Evolutionary conservation across 2,888 invertebrate genomes (phyloP), one percentile per base, ranked within the genome.

Genomic region (Dryadula phaetusa): DNA sequence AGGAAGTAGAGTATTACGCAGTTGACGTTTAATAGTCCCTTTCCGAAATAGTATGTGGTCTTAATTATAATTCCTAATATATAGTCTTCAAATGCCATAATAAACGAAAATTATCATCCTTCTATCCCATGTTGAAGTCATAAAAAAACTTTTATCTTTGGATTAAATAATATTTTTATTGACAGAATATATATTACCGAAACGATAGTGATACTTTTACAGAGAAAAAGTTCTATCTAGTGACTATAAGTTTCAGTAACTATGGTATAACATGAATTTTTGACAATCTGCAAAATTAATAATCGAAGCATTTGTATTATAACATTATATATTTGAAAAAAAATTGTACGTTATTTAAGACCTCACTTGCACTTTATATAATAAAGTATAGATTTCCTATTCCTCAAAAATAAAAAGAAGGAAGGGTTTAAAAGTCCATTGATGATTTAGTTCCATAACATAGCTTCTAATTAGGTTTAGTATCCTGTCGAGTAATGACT

Each of bases 11-110:
- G 74, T 74, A 86, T 86, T 87, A 87, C 70, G 44, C 25, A 53
- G 20, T 73, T 70, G 69, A 73, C 72, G 75, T 73, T 71, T 74
- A 81, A 79, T 81, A 77, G 76, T 76, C 68, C 74, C 76, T 82
- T 83, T 88, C 87, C 87, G 87, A 83, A 85, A 84, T 81, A 82
- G 84, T 86, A 84, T 86, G 88, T 77, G 70, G 85, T 77, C 76
- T 65, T 58, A 72, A 77, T 77, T 78, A n/a, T 75, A 74, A 71
- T 71, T 72, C 60, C 63, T 76, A 79, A n/a, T n/a, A 80, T 80
- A 79, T 40, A 5, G n/a, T 28, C 10, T 6, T 28, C 25, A 49
- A 49, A 49, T 49, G 25, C 25, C 14, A 53, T 53, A 28, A 72
- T 69, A 66, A 62, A 64, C 66, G 62, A 14, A 71, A 58, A 66